Base-by-base conservation (phyloP, 2,888 invertebrate genomes). In the Cylloceria caligata region DNA sequence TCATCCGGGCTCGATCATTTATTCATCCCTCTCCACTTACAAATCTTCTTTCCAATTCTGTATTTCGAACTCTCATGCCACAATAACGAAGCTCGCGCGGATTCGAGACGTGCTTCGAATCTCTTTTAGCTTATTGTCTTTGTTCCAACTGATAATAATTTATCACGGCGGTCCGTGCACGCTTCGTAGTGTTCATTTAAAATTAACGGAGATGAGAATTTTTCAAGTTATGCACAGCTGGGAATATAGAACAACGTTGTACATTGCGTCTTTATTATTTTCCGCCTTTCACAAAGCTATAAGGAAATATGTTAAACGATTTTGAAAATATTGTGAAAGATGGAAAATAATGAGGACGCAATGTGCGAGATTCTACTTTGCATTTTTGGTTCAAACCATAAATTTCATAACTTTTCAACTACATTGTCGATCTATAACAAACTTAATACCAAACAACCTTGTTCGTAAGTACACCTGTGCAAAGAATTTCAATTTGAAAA, bases 21-120 rank as follows among this genome's bases (percentile, higher is more conserved):
- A 76, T 45, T 49, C 67, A 57, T 57, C 27, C 55, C 45, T 72
- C 24, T 60, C 24, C 68, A 52, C 60, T 21, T 45, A 55, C 76
- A 60, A 52, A 27, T 57, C 67, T 73, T 81, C 60, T 76, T 42
- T 55, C 36, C 55, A 27, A 24, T 57, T 24, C 30, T 71, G 71
- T 74, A 30, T 24, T 74, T 47, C 34, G 42, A 65, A 27, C 39
- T 68, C 16, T 57, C 39, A 30, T 45, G 42, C 45, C 27, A 19
- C 69, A 13, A n/a, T 52, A 39, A 39, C 57, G 55, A 57, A 57
- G 55, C 30, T 57, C 30, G 69, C 55, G 9, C 57, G 27, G 42
- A 71, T 36, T 19, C 13, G 55, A 45, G 42, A 71, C 71, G 24
- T 42, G 36, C 27, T 24, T 27, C 11, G 13, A 13, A 27, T 16